Base-by-base conservation (phyloP, 2,888 invertebrate genomes). In the Dermolepida albohirtum region DNA sequence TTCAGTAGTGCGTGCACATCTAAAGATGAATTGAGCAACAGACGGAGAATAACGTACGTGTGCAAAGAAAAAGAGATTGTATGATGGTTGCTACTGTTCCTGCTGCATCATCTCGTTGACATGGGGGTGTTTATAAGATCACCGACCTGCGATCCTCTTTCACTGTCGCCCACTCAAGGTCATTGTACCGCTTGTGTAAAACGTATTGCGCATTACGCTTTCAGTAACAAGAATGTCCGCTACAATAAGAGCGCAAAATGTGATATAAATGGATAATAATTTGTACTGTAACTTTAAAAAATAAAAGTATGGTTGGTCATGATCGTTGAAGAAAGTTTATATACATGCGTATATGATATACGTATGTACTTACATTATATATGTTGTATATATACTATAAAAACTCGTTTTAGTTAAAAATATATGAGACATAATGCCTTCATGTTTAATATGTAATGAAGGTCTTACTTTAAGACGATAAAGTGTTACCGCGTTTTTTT, bases 91-190 rank as follows among this genome's bases (percentile, higher is more conserved):
- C 51, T 52, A 34, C 34, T 52, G 51, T 52, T 52, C 27, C 51
- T n/a, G 43, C 47, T 62, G 47, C 59, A 62, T 62, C 39, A 47
- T 29, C 59, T 62, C 43, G 59, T 62, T 62, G 59, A 62, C 47
- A 62, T 47, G 59, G 47, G 59, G 59, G 59, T 62, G 64, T 65
- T 64, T 43, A 34, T 22, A 47, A 54, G 64, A 65, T 65, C 64
- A 65, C 29, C 64, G 64, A 65, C 64, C 64, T 54, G 54, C 54
- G 64, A 27, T 54, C 59, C 51, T 66, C 52, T 64, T 54, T 52
- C 51, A 51, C 66, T 59, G 62, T 52, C 67, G 67, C 71, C 71
- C 62, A 69, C 69, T 68, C 69, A 70, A 68, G 71, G 71, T 71
- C 69, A 71, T 67, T 67, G 71, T 67, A 62, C 69, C 41, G 59